phyloP scores from a whole-genome alignment of 2,888 invertebrate genomes.

The Steinernema carpocapsae region DNA sequence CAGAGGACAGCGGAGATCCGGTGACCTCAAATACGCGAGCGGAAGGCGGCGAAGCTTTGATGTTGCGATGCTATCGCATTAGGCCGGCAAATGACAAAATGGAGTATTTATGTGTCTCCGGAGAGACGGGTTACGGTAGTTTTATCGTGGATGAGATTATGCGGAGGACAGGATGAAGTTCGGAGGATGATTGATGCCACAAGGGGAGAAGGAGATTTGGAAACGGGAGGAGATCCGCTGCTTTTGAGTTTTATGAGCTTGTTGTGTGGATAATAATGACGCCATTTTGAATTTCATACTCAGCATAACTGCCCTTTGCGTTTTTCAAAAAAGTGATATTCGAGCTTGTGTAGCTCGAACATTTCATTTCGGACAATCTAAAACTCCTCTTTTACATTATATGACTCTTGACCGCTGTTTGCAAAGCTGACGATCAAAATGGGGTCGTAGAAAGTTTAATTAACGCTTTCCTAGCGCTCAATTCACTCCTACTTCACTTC shows the following conservation, averaged over 20 bases:
- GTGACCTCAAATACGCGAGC: constrained; percentile 14
- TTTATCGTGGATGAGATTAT: neutral
- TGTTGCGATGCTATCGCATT: neutral
- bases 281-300: neutral
- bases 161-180: too few relatives aligned
- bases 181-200: too few relatives aligned
- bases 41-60: constrained; percentile 17
- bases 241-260: neutral
- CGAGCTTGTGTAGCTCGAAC: too few relatives aligned
- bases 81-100: neutral
- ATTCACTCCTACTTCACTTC: too few relatives aligned
- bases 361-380: neutral
- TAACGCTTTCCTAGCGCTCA: too few relatives aligned
- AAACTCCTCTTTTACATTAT: neutral
- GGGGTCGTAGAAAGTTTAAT: too few relatives aligned
- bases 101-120: neutral
- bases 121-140: neutral
- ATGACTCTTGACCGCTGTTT: neutral
- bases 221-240: neutral
- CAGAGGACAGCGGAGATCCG: constrained; percentile 8
- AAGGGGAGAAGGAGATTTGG: too few relatives aligned
- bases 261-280: neutral
- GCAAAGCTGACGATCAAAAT: too few relatives aligned
- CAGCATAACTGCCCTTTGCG: too few relatives aligned
- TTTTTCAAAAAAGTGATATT: too few relatives aligned